Evolutionary conservation across 1,140 invertebrate species (phyloP).

Genomic region (Bombus sylvicola): DNA sequence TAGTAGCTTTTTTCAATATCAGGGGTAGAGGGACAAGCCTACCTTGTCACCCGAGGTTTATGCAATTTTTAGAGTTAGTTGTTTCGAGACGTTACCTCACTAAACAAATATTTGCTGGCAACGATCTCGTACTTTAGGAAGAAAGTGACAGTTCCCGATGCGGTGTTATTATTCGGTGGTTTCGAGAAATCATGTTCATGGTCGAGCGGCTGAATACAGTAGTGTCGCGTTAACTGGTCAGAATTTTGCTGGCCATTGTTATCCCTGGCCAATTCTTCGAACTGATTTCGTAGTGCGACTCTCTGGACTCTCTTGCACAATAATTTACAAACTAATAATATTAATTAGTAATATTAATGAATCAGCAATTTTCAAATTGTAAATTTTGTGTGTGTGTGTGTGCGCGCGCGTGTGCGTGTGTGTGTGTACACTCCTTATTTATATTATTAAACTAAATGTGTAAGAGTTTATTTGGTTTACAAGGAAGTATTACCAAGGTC

Average conservation of each 20-base stretch:
- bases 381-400: neutral
- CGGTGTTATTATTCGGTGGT: neutral
- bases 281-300: neutral
- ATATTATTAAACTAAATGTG: neutral
- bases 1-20: neutral
- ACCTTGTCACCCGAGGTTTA: constrained; percentile 15
- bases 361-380: neutral
- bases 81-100: constrained; percentile 48
- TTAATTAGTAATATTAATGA: neutral
- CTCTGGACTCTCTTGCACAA: neutral
- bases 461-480: neutral
- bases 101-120: constrained; percentile 51
- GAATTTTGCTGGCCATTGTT: neutral
- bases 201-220: constrained; percentile 17
- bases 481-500: neutral
- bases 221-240: neutral
- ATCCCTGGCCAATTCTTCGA: neutral
- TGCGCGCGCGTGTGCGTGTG: accelerated
- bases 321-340: neutral
- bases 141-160: constrained; percentile 46
- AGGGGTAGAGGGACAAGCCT: neutral
- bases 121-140: constrained; percentile 44
- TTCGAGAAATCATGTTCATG: constrained; percentile 16
- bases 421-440: neutral
- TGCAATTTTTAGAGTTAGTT: constrained; percentile 48